Evolutionary conservation across 2,888 invertebrate species (phyloP), one percentile per base, ranked within the genome.

Genomic region (Elmis aenea): DNA sequence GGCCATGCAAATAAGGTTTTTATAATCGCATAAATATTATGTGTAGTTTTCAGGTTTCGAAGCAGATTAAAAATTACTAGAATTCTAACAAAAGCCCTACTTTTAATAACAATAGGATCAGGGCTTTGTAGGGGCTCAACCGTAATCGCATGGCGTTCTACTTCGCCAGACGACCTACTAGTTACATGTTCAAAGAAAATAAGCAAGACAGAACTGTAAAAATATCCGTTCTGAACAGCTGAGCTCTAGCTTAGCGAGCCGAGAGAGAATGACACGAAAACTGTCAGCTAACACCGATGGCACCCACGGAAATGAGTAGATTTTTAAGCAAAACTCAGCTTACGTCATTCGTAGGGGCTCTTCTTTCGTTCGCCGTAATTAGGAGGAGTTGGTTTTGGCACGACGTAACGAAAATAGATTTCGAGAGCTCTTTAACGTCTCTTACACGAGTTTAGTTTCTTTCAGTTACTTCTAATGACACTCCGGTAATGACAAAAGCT

Each of bases 261-360:
- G 35, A 35, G 36, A 36, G 36, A 41, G 36, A 40, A 36, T 32
- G 29, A 32, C 40, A 44, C 40, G 40, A 36, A 40, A 44, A 41
- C 40, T 34, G 39, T 43, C 43, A 34, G 26, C 44, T 30, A 30
- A 34, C 33, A 30, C 32, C 35, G 35, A 43, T 37, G 42, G 38
- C 38, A 39, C 28, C 28, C 29, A 35, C 18, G 39, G 37, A 38
- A 42, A 42, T 42, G 37, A 42, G 26, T 24, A 15, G n/a, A 23
- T 31, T 22, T 28, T 29, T 16, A 3, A 25, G n/a, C 5, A 6
- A n/a, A 5, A 25, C 28, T 33, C 32, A 16, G 1, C 8, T 24
- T 32, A 38, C 32, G 18, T 2, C 21, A 36, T 22, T 30, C 31
- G 21, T 21, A 26, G n/a, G n/a, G n/a, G n/a, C 25, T 22, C 20